Conservation (phyloP, 2,113 vertebrate genomes). For the Scortum barcoo region DNA sequence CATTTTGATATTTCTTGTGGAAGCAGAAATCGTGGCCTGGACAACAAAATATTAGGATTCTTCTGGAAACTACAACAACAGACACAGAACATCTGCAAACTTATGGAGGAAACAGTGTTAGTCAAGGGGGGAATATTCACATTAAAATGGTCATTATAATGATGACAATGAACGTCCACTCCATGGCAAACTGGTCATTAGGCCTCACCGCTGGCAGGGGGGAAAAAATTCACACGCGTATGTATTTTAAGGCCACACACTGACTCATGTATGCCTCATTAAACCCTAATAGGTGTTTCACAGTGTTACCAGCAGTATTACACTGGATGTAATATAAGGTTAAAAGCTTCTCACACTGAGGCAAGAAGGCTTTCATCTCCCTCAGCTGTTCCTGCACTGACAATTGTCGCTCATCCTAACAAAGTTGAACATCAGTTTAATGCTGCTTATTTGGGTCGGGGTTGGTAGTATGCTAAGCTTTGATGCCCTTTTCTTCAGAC, state of each 20-base stretch:
- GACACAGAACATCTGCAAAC: neutral
- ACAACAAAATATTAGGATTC: neutral
- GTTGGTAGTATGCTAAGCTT: neutral
- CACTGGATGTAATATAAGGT: neutral
- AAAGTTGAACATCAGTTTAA: neutral
- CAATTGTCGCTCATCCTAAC: neutral
- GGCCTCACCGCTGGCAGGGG: neutral
- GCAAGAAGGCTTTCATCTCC: neutral
- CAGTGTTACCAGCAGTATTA: slow-evolving; percentile 1
- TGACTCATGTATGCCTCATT: slow-evolving; percentile 12
- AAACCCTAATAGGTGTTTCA: slow-evolving; percentile 10
- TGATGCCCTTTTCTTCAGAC: neutral
- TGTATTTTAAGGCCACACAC: neutral
- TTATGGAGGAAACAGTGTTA: neutral
- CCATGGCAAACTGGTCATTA: neutral
- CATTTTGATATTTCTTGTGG: slow-evolving; percentile 10
- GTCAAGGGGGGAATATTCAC: neutral
- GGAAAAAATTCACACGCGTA: neutral
- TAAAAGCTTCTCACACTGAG: slow-evolving; percentile 2
- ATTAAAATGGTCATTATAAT: neutral
- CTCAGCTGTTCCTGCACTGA: too few species aligned
- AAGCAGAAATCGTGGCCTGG: neutral
- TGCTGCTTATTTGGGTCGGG: neutral
- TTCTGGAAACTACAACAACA: neutral
- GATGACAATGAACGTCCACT: neutral